Percentiles rank a stretch among this genome's conserved stretches.
These are phyloP conservation scores for Papilio polyxenes DNA, from an alignment of 1,140 invertebrate genomes.

Conservation along the genomic window DNA sequence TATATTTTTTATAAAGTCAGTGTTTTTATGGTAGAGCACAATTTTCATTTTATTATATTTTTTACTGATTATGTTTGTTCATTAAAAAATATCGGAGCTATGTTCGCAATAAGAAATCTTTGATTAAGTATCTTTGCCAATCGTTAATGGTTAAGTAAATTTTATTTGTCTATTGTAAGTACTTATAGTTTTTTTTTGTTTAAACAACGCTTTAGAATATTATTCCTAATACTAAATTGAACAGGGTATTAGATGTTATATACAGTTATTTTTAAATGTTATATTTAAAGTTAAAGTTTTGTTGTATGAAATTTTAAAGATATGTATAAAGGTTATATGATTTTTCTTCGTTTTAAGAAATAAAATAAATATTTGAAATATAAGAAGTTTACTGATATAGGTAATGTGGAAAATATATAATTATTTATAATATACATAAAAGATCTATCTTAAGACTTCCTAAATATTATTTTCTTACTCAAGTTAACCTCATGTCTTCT, in stretches of 20 bases:
- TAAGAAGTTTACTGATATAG: neutral
- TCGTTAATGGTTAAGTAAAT: neutral
- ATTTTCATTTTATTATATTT: neutral
- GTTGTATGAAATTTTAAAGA: neutral
- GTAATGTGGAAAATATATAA: neutral
- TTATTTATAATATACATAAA: neutral
- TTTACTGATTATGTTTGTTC: neutral
- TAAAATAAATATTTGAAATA: neutral
- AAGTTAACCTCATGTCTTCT: neutral
- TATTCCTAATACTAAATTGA: constrained; percentile 22
- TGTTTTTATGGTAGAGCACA: neutral
- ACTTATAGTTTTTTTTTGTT: neutral
- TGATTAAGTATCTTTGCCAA: neutral
- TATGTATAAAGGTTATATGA: neutral
- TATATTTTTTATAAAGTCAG: too few species aligned
- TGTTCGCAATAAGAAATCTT: neutral
- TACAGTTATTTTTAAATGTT: neutral
- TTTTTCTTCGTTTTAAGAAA: neutral
- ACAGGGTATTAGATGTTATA: constrained; percentile 46
- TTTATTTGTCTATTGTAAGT: neutral
- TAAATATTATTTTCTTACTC: neutral
- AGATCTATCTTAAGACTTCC: neutral
- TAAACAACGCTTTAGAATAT: neutral
- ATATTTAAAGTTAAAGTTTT: constrained; percentile 1
- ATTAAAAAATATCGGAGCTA: neutral